A percentile compares a stretch with the other conserved stretches of the same genome.
These are phyloP conservation scores for Pseudochirops cupreus DNA, from an alignment of 2,797 vertebrate genomes.

Conservation along the genomic window DNA sequence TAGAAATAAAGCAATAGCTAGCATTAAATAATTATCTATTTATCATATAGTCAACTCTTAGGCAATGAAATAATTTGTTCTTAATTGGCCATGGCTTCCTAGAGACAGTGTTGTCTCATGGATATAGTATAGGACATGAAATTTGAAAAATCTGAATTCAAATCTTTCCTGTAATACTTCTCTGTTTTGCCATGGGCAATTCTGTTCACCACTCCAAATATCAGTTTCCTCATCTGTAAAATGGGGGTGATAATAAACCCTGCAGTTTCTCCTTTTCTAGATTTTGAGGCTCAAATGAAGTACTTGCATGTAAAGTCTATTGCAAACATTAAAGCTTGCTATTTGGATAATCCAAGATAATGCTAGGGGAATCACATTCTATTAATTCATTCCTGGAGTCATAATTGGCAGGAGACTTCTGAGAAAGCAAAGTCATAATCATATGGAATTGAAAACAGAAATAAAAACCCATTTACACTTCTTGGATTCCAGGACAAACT, in stretches of 20 bases:
- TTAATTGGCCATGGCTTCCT: not conserved
- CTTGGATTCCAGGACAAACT: not conserved
- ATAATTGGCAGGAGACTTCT: too few relatives aligned
- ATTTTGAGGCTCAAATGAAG: slow-evolving; percentile 50
- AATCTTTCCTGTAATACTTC: not conserved
- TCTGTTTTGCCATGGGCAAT: not conserved
- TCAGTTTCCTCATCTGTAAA: not conserved
- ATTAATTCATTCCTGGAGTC: not conserved
- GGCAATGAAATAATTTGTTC: not conserved
- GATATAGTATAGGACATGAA: not conserved
- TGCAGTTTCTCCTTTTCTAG: not conserved
- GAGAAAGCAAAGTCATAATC: not conserved
- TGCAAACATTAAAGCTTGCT: slow-evolving; percentile 43
- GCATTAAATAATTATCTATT: not conserved
- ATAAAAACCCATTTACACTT: not conserved
- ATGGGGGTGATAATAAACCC: not conserved
- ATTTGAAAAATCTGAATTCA: not conserved
- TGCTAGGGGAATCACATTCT: not conserved
- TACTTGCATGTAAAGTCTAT: slow-evolving; percentile 50
- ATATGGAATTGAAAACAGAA: not conserved
- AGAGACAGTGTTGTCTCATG: not conserved
- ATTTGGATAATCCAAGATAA: slow-evolving; percentile 27
- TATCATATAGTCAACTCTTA: not conserved
- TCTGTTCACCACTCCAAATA: not conserved
- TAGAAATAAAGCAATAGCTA: not conserved